Conservation (phyloP, 2,888 invertebrate species). For the Acheta domesticus region DNA sequence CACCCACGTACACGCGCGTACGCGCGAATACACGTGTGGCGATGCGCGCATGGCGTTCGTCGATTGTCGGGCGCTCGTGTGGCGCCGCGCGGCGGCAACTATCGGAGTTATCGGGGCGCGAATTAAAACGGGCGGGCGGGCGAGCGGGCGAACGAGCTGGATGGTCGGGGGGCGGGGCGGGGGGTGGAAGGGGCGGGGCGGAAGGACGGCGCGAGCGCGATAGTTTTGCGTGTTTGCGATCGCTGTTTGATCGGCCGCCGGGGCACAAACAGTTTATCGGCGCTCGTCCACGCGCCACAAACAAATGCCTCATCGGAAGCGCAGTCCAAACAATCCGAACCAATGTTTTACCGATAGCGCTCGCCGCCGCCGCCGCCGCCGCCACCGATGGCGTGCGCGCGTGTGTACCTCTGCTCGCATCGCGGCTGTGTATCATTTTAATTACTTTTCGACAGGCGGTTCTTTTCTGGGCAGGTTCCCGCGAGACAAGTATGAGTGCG, state of each 20-base stretch:
- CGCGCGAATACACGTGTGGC: no score
- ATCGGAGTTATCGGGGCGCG: constrained; percentile 18
- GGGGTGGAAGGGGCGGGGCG: neutral
- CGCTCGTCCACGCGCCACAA: constrained; percentile 2
- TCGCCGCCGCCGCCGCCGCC: neutral
- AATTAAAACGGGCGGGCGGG: neutral
- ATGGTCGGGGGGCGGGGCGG: no score
- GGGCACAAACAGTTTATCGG: constrained; percentile 18
- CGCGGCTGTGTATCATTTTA: neutral
- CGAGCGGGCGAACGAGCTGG: neutral
- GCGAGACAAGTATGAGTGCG: no score
- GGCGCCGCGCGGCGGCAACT: neutral
- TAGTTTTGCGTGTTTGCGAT: constrained; percentile 9
- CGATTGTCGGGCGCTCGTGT: neutral
- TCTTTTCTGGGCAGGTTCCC: no score
- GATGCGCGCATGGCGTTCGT: no score
- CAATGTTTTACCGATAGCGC: constrained; percentile 9
- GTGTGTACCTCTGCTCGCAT: neutral
- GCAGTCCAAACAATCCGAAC: constrained; percentile 9
- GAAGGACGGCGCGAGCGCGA: neutral
- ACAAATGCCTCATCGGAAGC: constrained; percentile 18
- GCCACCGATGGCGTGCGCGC: neutral
- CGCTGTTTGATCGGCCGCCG: constrained; percentile 6
- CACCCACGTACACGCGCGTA: no score
- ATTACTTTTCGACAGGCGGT: neutral